These are phyloP conservation scores for Dolichomitus sp. DNA, from an alignment of 2,888 invertebrate genomes.

Conservation along the genomic window DNA sequence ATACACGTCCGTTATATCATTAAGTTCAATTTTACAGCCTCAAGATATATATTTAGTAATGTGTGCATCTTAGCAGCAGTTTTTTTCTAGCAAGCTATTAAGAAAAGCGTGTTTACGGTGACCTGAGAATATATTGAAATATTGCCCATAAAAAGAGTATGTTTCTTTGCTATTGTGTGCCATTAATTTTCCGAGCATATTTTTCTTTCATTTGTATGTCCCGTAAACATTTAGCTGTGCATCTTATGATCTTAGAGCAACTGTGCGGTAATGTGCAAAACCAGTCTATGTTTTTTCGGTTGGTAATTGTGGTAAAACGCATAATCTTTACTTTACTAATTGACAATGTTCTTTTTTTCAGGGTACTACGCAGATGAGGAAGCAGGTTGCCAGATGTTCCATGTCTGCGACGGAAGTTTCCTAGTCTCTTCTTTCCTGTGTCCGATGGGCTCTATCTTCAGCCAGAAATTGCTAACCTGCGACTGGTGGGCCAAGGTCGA, in stretches of 20 bases:
- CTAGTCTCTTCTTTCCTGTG: conserved; percentile 89
- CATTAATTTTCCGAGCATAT: neutral
- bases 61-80: too few species aligned
- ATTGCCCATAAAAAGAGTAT: neutral
- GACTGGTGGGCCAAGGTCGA: conserved; percentile 91
- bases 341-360: conserved; percentile 75
- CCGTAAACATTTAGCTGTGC: neutral
- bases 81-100: too few species aligned
- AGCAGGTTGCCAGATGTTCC: conserved; percentile 90
- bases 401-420: conserved; percentile 88
- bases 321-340: neutral
- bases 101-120: neutral
- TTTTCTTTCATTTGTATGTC: neutral
- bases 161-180: neutral
- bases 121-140: neutral
- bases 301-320: neutral
- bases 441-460: conserved; percentile 90
- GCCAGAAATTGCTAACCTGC: conserved; percentile 90
- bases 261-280: neutral
- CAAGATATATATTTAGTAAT: too few species aligned
- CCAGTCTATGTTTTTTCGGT: neutral
- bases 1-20: neutral
- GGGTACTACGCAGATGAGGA: conserved; percentile 90
- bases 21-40: too few species aligned
- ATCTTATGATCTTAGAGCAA: neutral